phyloP scores from a whole-genome alignment of 2,888 invertebrate species.

The Allolobophora icterica region DNA sequence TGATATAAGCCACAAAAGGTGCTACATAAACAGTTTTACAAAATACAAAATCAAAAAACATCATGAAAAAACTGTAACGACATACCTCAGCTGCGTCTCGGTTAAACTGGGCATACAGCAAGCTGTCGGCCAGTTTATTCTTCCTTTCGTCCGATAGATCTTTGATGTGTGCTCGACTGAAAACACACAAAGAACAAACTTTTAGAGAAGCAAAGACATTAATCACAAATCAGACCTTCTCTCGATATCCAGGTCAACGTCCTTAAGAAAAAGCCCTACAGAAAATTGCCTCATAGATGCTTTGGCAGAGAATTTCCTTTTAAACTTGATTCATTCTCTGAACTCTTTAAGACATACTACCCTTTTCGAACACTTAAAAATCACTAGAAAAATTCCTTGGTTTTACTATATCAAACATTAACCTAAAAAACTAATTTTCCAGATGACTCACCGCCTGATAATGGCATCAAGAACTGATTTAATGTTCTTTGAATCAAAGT shows the following conservation, averaged over 20 bases:
- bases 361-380: not conserved
- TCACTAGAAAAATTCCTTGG: not conserved
- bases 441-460: slow-evolving; percentile 52
- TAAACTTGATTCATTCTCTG: not conserved
- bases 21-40: not conserved
- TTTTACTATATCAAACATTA: not conserved
- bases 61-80: not conserved
- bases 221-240: not conserved
- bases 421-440: not conserved
- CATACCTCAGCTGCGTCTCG: slow-evolving; percentile 82
- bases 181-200: not conserved
- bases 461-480: slow-evolving; percentile 79
- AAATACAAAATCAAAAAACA: not conserved
- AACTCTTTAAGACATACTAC: not conserved
- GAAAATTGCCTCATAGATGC: not conserved
- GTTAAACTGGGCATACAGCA: slow-evolving; percentile 87
- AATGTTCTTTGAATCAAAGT: slow-evolving; percentile 82
- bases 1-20: not conserved
- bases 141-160: slow-evolving; percentile 75
- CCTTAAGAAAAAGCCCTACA: not conserved
- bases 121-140: slow-evolving; percentile 76
- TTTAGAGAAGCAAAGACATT: not conserved
- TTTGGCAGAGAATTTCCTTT: not conserved
- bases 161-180: slow-evolving; percentile 66
- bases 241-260: not conserved